These are phyloP conservation scores for Gobio occitaniae DNA, from an alignment of 2,797 vertebrate genomes.

Conservation along the genomic window DNA sequence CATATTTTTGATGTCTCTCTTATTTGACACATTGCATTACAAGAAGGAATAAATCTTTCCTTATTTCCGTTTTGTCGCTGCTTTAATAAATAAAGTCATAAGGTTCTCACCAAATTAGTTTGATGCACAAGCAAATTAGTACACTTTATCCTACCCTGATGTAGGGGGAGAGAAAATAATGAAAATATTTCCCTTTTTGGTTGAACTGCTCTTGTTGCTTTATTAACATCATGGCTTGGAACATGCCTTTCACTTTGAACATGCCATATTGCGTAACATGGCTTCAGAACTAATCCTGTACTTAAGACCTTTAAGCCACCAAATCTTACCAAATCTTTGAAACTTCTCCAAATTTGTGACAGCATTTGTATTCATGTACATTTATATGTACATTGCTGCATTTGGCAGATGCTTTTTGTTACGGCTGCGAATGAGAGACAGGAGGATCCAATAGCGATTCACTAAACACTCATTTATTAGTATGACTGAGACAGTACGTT, in stretches of 20 bases:
- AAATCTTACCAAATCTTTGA: slow-evolving; percentile 8
- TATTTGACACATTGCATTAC: too few relatives aligned
- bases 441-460: too few relatives aligned
- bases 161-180: background rate
- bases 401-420: background rate
- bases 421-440: too few relatives aligned
- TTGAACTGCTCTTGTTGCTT: background rate
- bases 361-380: background rate
- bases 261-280: slow-evolving; percentile 27
- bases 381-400: background rate
- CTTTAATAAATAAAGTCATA: background rate
- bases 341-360: slow-evolving; percentile 7
- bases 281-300: slow-evolving; percentile 20
- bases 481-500: too few relatives aligned
- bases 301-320: slow-evolving; percentile 33
- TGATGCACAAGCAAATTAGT: background rate
- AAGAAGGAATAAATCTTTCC: background rate
- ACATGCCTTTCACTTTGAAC: background rate
- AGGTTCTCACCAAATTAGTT: too few relatives aligned
- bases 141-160: background rate
- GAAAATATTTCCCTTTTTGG: background rate
- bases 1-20: too few relatives aligned
- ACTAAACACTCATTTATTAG: too few relatives aligned
- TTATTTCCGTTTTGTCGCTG: background rate
- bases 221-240: background rate